Evolutionary conservation across 1,140 invertebrate species (phyloP).

Genomic region (Hermetia illucens): DNA sequence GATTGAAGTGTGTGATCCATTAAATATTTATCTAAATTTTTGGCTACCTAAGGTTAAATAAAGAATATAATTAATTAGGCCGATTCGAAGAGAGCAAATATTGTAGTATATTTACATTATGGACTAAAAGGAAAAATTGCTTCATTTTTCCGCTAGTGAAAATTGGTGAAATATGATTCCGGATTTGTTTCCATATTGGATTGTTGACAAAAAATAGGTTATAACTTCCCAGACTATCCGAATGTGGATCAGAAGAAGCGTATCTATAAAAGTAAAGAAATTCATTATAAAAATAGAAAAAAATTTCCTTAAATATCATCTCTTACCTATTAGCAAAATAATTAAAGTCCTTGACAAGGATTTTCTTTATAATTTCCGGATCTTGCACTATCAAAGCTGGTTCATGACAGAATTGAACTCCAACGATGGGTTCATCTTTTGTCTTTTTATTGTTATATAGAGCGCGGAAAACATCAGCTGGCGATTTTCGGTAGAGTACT

Average conservation of each 20-base stretch:
- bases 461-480: constrained; percentile 16
- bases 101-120: constrained; percentile 23
- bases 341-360: constrained; percentile 31
- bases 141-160: constrained; percentile 35
- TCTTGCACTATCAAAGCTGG: constrained; percentile 31
- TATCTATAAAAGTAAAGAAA: constrained; percentile 1
- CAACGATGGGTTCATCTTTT: constrained; percentile 11
- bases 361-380: constrained; percentile 30
- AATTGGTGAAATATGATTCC: constrained; percentile 30
- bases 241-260: not conserved
- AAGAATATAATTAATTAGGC: no score
- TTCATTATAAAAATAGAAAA: not conserved
- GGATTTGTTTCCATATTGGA: constrained; percentile 29
- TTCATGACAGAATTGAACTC: constrained; percentile 20
- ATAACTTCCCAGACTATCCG: not conserved
- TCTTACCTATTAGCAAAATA: constrained; percentile 13
- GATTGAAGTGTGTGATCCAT: constrained; percentile 4
- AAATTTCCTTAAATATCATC: not conserved
- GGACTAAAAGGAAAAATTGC: constrained; percentile 31
- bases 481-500: constrained; percentile 13
- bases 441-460: constrained; percentile 17
- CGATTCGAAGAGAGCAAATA: no score
- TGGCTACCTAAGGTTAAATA: no score
- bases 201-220: constrained; percentile 1
- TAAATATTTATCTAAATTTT: constrained; percentile 10